Evolutionary conservation across 1,140 invertebrate species (phyloP).

Genomic region (Drosophila busckii): DNA sequence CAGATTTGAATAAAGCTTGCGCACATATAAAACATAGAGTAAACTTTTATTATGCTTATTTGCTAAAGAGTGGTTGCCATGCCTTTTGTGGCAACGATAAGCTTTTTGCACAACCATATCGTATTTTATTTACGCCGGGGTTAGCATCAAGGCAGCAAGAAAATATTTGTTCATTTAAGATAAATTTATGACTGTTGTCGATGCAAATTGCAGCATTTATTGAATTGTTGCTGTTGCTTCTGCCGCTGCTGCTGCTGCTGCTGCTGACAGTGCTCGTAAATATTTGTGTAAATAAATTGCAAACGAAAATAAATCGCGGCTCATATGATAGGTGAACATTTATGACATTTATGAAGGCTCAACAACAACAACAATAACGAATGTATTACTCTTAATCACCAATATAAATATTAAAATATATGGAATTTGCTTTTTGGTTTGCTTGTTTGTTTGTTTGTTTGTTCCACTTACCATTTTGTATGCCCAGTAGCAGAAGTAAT

Average conservation of each 20-base stretch:
- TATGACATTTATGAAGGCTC: conserved; percentile 40
- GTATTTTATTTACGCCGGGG: conserved; percentile 56
- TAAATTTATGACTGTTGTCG: conserved; percentile 73
- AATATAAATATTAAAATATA: conserved; percentile 52
- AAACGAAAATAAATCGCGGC: conserved; percentile 59
- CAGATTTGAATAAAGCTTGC: conserved; percentile 29
- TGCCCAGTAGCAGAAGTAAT: conserved; percentile 33
- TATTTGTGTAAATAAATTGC: conserved; percentile 68
- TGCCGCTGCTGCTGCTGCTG: conserved; percentile 8
- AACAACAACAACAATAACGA: conserved; percentile 12
- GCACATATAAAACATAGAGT: conserved; percentile 18
- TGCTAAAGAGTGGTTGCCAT: conserved; percentile 13
- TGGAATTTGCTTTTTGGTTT: not conserved
- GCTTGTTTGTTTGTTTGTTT: not conserved
- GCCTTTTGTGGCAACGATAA: conserved; percentile 66
- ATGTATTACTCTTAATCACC: conserved; percentile 56
- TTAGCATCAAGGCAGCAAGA: conserved; percentile 64
- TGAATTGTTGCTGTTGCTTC: conserved; percentile 49
- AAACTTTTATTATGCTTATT: conserved; percentile 32
- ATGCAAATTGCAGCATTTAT: conserved; percentile 73
- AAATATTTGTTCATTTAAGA: conserved; percentile 77
- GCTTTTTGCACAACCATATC: conserved; percentile 63
- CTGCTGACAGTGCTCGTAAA: conserved; percentile 51
- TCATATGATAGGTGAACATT: conserved; percentile 38
- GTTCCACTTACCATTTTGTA: conserved; percentile 53